These are phyloP conservation scores for Aleadryas rufinucha DNA, from an alignment of 2,113 vertebrate species.

Conservation along the genomic window DNA sequence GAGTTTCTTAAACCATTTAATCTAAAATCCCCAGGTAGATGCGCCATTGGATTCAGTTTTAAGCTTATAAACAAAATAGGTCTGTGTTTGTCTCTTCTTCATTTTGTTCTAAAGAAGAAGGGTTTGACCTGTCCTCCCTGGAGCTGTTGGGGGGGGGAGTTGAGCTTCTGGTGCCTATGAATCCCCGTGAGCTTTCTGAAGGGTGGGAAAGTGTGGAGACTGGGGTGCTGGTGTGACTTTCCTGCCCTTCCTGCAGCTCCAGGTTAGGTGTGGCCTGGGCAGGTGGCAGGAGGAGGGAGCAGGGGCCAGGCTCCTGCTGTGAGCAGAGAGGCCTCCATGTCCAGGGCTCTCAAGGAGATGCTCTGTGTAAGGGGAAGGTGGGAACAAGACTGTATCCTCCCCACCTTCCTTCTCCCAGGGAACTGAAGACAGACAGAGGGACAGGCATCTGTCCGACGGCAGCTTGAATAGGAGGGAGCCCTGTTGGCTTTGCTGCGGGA, in stretches of 20 bases:
- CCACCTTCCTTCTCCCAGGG: neutral
- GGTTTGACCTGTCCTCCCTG: neutral
- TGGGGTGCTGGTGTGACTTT: neutral
- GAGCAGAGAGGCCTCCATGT: neutral
- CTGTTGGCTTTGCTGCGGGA: conserved; percentile 84
- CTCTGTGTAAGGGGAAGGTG: neutral
- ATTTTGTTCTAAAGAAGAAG: neutral
- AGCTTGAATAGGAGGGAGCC: conserved; percentile 78
- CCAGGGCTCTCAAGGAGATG: neutral
- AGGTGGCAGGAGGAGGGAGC: neutral
- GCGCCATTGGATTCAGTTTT: conserved; percentile 58
- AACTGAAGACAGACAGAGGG: neutral
- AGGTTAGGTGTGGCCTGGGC: neutral
- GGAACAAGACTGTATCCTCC: neutral
- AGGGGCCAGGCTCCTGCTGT: neutral
- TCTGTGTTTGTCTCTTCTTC: conserved; percentile 45
- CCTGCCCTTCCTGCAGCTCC: neutral
- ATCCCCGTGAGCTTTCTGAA: neutral
- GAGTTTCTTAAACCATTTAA: conserved; percentile 72
- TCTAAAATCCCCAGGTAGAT: conserved; percentile 69
- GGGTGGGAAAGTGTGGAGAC: neutral
- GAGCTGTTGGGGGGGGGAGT: neutral
- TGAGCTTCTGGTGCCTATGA: neutral
- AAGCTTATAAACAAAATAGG: conserved; percentile 65
- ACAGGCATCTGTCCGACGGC: conserved; percentile 65